Evolutionary conservation across 2,888 invertebrate species (phyloP).

Genomic region (Callimorpha dominula): DNA sequence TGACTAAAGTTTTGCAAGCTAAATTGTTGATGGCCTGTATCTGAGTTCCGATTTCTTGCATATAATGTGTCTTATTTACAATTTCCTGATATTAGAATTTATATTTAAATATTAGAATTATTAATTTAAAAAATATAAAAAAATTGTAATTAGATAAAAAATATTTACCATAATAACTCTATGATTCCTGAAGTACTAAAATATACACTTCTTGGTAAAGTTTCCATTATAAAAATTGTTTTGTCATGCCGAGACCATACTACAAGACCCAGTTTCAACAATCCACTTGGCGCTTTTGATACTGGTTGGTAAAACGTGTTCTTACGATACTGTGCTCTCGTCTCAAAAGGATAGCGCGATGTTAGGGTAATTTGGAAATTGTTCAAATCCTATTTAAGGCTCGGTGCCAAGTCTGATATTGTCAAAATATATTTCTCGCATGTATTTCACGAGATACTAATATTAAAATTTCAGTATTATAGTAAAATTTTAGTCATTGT

Average conservation of each 20-base stretch:
- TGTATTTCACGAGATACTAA: slow-evolving; percentile 16
- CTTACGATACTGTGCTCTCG: neutral
- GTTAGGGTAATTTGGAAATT: neutral
- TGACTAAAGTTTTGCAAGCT: slow-evolving; percentile 74
- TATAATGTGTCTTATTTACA: slow-evolving; percentile 18
- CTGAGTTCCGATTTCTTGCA: slow-evolving; percentile 18
- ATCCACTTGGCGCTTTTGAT: neutral
- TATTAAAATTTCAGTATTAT: slow-evolving; percentile 61
- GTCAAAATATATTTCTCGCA: slow-evolving; percentile 30
- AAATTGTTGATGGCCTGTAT: slow-evolving; percentile 21
- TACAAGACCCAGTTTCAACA: neutral
- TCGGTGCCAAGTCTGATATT: slow-evolving; percentile 4
- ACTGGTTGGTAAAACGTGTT: too few relatives aligned
- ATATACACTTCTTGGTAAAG: neutral
- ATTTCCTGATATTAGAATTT: slow-evolving; percentile 3
- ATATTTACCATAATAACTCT: too few relatives aligned
- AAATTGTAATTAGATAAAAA: too few relatives aligned
- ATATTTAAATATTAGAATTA: too few relatives aligned
- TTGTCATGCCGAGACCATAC: neutral
- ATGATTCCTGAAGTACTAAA: neutral
- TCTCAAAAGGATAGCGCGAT: neutral
- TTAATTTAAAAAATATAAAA: too few relatives aligned
- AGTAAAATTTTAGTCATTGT: slow-evolving; percentile 79
- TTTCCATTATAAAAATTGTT: neutral
- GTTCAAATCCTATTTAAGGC: slow-evolving; percentile 8